Conservation (phyloP, 2,797 vertebrate species). For the Alca torda region DNA sequence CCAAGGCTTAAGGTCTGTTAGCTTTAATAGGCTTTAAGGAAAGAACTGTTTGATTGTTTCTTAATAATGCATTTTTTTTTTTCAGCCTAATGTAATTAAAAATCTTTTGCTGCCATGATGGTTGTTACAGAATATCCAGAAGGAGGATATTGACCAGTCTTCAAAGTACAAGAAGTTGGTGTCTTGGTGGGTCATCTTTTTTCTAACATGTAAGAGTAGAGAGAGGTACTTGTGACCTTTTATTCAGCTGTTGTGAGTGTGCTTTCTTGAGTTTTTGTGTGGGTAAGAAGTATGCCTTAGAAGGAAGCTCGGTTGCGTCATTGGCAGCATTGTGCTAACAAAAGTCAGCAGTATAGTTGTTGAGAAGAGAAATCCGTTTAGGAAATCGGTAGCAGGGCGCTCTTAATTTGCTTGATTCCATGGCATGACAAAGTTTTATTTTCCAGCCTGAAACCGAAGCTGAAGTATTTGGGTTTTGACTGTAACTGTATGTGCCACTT, state of each 20-base stretch:
- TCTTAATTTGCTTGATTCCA: not conserved
- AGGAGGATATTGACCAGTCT: not conserved
- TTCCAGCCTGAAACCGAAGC: not conserved
- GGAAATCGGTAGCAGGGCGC: not conserved
- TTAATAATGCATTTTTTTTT: not conserved
- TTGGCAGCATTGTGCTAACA: not conserved
- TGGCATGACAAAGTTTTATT: not conserved
- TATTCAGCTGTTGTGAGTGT: not conserved
- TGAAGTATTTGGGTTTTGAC: not conserved
- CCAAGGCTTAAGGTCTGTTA: not conserved
- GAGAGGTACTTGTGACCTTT: not conserved
- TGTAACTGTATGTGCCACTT: not conserved
- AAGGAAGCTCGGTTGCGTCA: not conserved
- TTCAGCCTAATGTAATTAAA: not conserved
- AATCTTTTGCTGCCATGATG: not conserved
- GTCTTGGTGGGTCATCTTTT: not conserved
- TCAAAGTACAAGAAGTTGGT: not conserved
- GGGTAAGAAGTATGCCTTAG: not conserved
- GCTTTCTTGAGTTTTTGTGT: not conserved
- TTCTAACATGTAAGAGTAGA: not conserved
- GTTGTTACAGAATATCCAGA: not conserved
- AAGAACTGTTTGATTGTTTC: not conserved
- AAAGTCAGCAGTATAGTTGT: not conserved
- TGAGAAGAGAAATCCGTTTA: not conserved
- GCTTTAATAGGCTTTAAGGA: not conserved